Evolutionary conservation across 2,113 vertebrate genomes (phyloP).

Genomic region (Oncorhynchus mykiss): DNA sequence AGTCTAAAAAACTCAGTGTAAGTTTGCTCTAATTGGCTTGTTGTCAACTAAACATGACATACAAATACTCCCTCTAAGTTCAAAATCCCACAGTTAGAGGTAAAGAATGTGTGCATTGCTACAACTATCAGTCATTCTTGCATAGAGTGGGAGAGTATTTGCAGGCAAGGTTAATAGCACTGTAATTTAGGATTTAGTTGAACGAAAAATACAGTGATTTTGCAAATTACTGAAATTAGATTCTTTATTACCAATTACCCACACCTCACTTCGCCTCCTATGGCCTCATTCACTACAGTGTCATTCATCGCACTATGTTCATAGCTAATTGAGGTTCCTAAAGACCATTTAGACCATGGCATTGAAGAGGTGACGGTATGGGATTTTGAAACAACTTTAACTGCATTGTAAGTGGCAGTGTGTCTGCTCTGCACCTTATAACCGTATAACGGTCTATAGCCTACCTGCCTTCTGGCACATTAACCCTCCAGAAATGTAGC

Average conservation of each 20-base stretch:
- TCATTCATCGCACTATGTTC: background rate
- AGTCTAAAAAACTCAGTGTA: too few species aligned
- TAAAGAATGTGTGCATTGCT: slow-evolving; percentile 30
- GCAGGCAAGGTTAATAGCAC: background rate
- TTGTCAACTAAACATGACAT: slow-evolving; percentile 47
- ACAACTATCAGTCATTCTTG: slow-evolving; percentile 34
- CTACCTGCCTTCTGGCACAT: too few species aligned
- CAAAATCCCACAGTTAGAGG: slow-evolving; percentile 38
- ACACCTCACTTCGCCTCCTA: background rate
- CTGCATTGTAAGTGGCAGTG: background rate
- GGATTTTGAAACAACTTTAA: background rate
- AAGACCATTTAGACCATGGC: background rate
- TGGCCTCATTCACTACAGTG: background rate
- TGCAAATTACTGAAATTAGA: slow-evolving; percentile 7
- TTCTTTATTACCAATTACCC: slow-evolving; percentile 12
- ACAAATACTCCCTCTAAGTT: slow-evolving; percentile 30
- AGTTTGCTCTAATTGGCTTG: too few species aligned
- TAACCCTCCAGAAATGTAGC: background rate
- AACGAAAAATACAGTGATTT: slow-evolving; percentile 4
- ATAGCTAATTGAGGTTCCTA: slow-evolving; percentile 1
- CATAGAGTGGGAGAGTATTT: background rate
- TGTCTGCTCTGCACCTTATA: too few species aligned
- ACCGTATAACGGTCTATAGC: too few species aligned
- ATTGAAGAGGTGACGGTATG: too few species aligned
- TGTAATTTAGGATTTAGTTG: background rate